Base-by-base conservation (phyloP, 2,797 vertebrate species). In the Falco berigora region DNA sequence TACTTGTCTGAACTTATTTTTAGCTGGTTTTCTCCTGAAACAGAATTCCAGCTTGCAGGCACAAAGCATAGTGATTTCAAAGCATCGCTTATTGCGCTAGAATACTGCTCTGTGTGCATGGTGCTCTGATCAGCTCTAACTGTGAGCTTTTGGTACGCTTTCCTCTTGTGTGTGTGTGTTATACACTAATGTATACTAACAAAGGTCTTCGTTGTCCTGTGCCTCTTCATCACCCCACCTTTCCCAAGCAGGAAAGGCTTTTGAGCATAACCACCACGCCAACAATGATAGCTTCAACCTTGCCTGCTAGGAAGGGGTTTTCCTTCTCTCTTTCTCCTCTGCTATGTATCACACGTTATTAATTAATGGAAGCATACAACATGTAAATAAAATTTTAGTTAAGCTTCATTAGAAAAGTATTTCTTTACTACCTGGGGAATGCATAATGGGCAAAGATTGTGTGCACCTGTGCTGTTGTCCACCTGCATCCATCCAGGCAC, bases 171-270 rank as follows among this genome's bases (percentile, higher is more conserved):
- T 32, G 30, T 52, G 15, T 68, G 24, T 36, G 44, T 27, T 20
- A 2, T 1, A 6, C 34, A 44, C 42, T 44, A 44, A 44, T 18
- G 17, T 44, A 44, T 5, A 0, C 40, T 66, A 56, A 75, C 0
- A 1, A 5, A 38, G 47, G 38, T 67, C n/a, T 50, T 24, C 40
- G 16, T 68, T 21, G 13, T 34, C 28, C 30, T 24, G 58, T 23
- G 32, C 32, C 12, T 67, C 38, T 42, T 46, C 25, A 50, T 46
- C 3, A 28, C 17, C 38, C 3, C 14, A 10, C 19, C 38, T 73
- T 63, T 28, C 46, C 46, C 62, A 36, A 12, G 36, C 56, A 67
- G 58, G 30, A 42, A 28, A 38, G 21, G 19, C 12, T 14, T 63
- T 72, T 84, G 64, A 61, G n/a, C 47, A 24, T 24, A 73, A 66